Percentiles rank a stretch among this genome's conserved stretches.
phyloP scores from a whole-genome alignment of 2,797 vertebrate species.

The Fistularia commersonii region DNA sequence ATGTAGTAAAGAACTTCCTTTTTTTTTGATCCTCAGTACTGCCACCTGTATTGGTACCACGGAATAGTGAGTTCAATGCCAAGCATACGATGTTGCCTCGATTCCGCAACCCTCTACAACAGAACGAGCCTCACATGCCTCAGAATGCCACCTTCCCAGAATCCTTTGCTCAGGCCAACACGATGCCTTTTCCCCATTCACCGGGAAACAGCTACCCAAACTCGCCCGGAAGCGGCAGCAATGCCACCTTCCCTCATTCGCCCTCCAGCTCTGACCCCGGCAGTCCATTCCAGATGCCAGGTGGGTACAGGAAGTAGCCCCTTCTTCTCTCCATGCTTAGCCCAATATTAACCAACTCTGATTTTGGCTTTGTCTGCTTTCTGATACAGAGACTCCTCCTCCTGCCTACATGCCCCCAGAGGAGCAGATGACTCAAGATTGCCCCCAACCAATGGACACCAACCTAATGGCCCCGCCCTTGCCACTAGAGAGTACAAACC shows the following conservation, averaged over 20 bases:
- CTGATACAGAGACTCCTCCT: conserved; percentile 88
- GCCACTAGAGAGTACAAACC: conserved; percentile 84
- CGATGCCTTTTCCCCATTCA: conserved; percentile 85
- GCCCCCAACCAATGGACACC: conserved; percentile 95
- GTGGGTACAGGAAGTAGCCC: conserved; percentile 56
- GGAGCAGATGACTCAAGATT: conserved; percentile 95
- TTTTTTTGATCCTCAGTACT: conserved; percentile 76
- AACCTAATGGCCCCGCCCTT: conserved; percentile 90
- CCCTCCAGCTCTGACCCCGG: conserved; percentile 93
- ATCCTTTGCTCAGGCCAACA: conserved; percentile 86
- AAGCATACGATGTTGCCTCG: conserved; percentile 97
- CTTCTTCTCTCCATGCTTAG: background rate
- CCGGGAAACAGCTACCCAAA: conserved; percentile 94
- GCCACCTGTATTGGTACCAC: conserved; percentile 95
- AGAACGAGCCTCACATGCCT: conserved; percentile 95
- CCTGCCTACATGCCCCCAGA: conserved; percentile 97
- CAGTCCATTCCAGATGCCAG: conserved; percentile 98
- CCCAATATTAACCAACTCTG: background rate
- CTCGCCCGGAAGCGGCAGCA: conserved; percentile 91
- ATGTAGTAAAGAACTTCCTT: background rate
- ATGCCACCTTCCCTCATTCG: conserved; percentile 92
- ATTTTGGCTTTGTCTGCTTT: conserved; percentile 9
- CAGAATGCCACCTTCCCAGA: conserved; percentile 97
- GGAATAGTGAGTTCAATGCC: conserved; percentile 97
- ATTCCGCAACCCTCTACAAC: conserved; percentile 89